Base-by-base conservation (phyloP, 2,797 vertebrate species). In the Mastacembelus armatus region DNA sequence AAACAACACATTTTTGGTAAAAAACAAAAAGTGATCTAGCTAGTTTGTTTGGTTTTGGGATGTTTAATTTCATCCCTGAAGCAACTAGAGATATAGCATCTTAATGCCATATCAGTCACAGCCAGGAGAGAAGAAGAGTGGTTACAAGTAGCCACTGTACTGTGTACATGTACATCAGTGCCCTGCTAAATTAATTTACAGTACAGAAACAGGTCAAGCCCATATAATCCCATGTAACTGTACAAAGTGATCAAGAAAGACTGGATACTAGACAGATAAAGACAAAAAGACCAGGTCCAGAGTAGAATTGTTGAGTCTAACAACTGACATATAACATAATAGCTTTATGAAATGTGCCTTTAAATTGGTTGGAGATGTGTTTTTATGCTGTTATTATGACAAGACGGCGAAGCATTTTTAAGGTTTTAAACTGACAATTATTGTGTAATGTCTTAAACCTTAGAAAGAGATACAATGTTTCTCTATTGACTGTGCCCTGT, bases 1-100 rank as follows among this genome's bases (percentile, higher is more conserved):
- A n/a, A n/a, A n/a, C n/a, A n/a, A n/a, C n/a, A 66, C n/a, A 11
- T 26, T 69, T 63, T 5, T 22, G 14, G 66, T 68, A 62, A 63
- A 48, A 81, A 67, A n/a, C n/a, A n/a, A n/a, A n/a, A n/a, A n/a
- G n/a, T n/a, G n/a, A n/a, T n/a, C n/a, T n/a, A n/a, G n/a, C n/a
- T n/a, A n/a, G n/a, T n/a, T n/a, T n/a, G n/a, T n/a, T n/a, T 36
- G 1, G 4, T 57, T 45, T 51, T 44, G 3, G 10, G 2, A 4
- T 44, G 9, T 59, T 36, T 51, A 6, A 55, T 22, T 16, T 44
- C 7, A 16, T 16, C 14, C 24, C n/a, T 8, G 3, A 61, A 66
- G 65, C 59, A 71, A 35, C 12, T 18, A 44, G 10, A 29, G 18
- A 14, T 10, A 8, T 2, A 30, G 18, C 3, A 63, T 30, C 32